phyloP scores from a whole-genome alignment of 2,797 vertebrate species.

The Eidolon dupreanum region DNA sequence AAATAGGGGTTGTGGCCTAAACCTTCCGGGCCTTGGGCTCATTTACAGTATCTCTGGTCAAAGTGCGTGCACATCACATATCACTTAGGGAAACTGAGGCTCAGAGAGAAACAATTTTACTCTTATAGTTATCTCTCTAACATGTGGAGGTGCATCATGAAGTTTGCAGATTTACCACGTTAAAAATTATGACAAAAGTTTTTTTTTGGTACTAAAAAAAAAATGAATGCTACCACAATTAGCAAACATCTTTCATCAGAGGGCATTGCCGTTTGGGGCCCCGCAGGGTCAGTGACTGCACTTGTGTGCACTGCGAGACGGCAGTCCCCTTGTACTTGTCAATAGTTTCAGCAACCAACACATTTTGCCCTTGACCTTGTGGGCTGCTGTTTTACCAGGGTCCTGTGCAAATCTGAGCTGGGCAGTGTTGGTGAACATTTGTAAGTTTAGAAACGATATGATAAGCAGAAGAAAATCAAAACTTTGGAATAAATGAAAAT shows the following conservation, averaged over 20 bases:
- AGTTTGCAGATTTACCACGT: neutral
- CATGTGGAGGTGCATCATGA: neutral
- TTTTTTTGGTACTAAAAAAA: too few relatives aligned
- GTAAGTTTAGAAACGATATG: neutral
- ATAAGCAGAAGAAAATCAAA: neutral
- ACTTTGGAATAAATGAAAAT: neutral
- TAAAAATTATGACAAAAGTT: neutral
- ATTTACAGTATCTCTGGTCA: neutral
- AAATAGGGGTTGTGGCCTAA: neutral
- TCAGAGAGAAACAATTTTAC: neutral
- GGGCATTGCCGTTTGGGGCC: fast-evolving
- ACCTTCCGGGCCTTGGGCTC: neutral
- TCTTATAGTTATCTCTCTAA: neutral
- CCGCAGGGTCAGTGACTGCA: neutral
- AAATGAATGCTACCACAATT: too few relatives aligned
- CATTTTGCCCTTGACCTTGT: neutral
- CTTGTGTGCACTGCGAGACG: fast-evolving
- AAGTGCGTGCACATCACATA: neutral
- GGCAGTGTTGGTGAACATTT: neutral
- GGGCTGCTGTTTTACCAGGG: neutral
- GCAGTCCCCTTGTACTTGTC: neutral
- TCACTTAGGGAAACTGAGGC: too few relatives aligned
- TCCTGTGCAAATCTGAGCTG: neutral
- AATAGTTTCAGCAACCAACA: neutral
- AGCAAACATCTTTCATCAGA: neutral